phyloP scores from a whole-genome alignment of 2,888 invertebrate species.

The Pseudococcus longispinus region DNA sequence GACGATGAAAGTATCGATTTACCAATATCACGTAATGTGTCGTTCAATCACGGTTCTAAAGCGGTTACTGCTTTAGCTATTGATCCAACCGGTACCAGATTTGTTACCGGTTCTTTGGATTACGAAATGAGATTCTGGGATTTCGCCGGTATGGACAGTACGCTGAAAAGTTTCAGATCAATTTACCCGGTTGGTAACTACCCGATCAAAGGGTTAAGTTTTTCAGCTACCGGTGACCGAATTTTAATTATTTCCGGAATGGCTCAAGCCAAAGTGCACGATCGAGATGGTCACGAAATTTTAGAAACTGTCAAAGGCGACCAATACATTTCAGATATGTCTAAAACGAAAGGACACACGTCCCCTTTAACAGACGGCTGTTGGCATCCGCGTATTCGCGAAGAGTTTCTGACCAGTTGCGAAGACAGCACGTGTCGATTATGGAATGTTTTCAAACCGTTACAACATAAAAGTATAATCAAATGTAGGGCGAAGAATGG shows the following conservation, averaged over 20 bases:
- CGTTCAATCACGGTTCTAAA: slow-evolving; percentile 87
- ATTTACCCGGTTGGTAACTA: slow-evolving; percentile 96
- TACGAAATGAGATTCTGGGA: slow-evolving; percentile 98
- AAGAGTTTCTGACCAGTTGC: slow-evolving; percentile 94
- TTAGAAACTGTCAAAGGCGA: slow-evolving; percentile 94
- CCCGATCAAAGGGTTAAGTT: slow-evolving; percentile 87
- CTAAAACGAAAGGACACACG: slow-evolving; percentile 91
- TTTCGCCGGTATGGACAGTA: slow-evolving; percentile 97
- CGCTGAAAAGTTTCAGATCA: slow-evolving; percentile 87
- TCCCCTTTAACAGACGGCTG: slow-evolving; percentile 87
- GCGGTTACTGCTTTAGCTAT: slow-evolving; percentile 88
- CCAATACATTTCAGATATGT: slow-evolving; percentile 93
- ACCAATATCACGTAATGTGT: slow-evolving; percentile 78
- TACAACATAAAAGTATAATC: slow-evolving; percentile 79
- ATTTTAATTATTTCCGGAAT: slow-evolving; percentile 92
- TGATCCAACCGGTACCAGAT: slow-evolving; percentile 92
- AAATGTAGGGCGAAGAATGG: slow-evolving; percentile 89
- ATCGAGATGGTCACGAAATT: slow-evolving; percentile 92
- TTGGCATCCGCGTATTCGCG: slow-evolving; percentile 90
- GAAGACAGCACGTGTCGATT: slow-evolving; percentile 91
- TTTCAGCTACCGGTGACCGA: slow-evolving; percentile 92
- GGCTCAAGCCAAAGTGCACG: slow-evolving; percentile 90
- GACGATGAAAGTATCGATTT: slow-evolving; percentile 63
- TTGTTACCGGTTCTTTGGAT: slow-evolving; percentile 91
- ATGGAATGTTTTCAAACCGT: slow-evolving; percentile 83